Base-by-base conservation (phyloP, 2,113 vertebrate species). In the Podocnemis expansa region DNA sequence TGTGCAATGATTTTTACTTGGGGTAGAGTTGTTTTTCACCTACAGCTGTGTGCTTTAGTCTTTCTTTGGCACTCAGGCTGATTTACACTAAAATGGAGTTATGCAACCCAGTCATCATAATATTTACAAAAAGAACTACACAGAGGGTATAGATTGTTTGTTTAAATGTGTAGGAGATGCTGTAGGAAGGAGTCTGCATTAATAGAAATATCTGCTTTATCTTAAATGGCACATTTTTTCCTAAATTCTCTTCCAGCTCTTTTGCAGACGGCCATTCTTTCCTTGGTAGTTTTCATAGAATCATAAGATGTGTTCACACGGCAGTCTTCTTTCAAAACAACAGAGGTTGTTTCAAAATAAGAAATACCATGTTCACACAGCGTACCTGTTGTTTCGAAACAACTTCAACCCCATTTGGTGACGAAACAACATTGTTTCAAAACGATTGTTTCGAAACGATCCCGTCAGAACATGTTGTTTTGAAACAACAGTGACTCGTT, bases 91-190 rank as follows among this genome's bases (percentile, higher is more conserved):
- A 31, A 63, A 63, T 29, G 11, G 56, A 58, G 56, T 3, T 29
- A 29, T 27, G 29, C 29, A 60, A 3, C 11, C 29, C 58, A 58
- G 31, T 63, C 60, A 3, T 19, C 17, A 16, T 63, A 16, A 38
- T 43, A 14, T 11, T 47, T 5, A 56, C n/a, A 45, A 29, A 55
- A 9, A 4, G 0, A 12, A 41, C 45, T 22, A 38, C 5, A 1
- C 29, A 78, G 47, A 84, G 19, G 11, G 5, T 25, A 1, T 0
- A 1, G 25, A 91, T 75, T 87, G 81, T 89, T 4, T 41, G 82
- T 38, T 2, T 29, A 29, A 3, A 38, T 41, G 49, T 8, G 43
- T 76, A n/a, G 8, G 47, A 82, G 70, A 27, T 86, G 84, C 55
- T 91, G 54, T 41, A 89, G 34, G 10, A 60, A 85, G 27, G 58